Evolutionary conservation across 2,888 invertebrate species (phyloP).

Genomic region (Cylindroiulus punctatus): DNA sequence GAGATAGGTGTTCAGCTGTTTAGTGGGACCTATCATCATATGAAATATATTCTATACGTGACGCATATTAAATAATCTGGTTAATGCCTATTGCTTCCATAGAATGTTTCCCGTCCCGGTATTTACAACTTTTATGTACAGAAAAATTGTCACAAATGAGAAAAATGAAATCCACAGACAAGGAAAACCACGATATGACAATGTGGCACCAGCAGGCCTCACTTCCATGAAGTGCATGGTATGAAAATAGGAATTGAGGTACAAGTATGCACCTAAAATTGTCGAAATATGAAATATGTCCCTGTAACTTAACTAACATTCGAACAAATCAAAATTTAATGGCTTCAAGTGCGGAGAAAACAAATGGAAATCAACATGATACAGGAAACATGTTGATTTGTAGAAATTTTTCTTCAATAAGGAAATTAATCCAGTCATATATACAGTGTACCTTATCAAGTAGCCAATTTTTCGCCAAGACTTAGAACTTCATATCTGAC

Average conservation of each 20-base stretch:
- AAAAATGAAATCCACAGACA: neutral
- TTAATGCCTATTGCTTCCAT: constrained; percentile 40
- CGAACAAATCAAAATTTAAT: too few relatives aligned
- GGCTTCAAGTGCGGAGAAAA: too few relatives aligned
- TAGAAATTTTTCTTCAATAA: too few relatives aligned
- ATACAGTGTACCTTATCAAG: too few relatives aligned
- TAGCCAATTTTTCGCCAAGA: too few relatives aligned
- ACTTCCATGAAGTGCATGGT: neutral
- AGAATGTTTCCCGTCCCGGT: constrained; percentile 16
- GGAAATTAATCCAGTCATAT: too few relatives aligned
- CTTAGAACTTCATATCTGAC: too few relatives aligned
- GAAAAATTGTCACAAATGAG: too few relatives aligned
- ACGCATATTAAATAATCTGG: constrained; percentile 7
- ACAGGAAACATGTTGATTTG: neutral
- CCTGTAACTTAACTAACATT: too few relatives aligned
- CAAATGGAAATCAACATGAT: neutral
- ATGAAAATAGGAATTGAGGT: neutral
- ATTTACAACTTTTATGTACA: constrained; percentile 40
- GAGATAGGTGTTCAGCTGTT: neutral
- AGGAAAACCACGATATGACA: neutral
- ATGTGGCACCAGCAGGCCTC: neutral
- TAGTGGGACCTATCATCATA: neutral
- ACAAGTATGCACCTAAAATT: neutral
- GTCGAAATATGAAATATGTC: neutral
- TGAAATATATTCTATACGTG: neutral